Base-by-base conservation (phyloP, 1,140 invertebrate species). In the Ylistrum balloti region DNA sequence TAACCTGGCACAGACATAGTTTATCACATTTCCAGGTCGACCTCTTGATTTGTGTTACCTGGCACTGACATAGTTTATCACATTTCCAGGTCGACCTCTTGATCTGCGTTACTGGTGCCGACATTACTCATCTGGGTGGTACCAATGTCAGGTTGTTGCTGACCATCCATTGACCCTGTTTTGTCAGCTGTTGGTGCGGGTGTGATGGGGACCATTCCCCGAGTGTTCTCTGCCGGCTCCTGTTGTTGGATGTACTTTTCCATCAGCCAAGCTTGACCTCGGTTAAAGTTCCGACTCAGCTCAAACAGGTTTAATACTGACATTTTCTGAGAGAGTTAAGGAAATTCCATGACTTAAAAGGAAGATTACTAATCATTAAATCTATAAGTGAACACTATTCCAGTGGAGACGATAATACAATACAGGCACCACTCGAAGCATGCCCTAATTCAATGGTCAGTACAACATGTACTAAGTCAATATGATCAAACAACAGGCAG, bases 251-350 rank as follows among this genome's bases (percentile, higher is more conserved):
- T 93, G 74, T 94, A 95, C 15, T 92, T 90, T 41, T 94, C 92
- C 90, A 95, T 90, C 45, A 95, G 48, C 95, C 95, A 95, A 9
- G 91, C 89, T 20, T 93, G 91, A 7, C 93, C 93, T 13, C 85
- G 89, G 45, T 93, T 92, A 86, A 95, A 95, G 90, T 95, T 95
- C 85, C 91, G 93, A 89, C 95, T 95, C 85, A 95, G 87, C 86
- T 95, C 94, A 94, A 95, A 95, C n/a, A 95, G 90, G 85, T 95
- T 95, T 3, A 95, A 91, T 17, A 95, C 95, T 48, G 93, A 93
- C 89, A 95, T 88, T 94, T 94, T 95, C 94, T 95, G 91, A 41
- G 32, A 74, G 74, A 74, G 86, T 91, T 89, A 92, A 92, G 87
- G 87, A 90, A 88, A 86, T 90, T 33, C 7, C 74, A 38, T 32